Evolutionary conservation across 2,113 vertebrate genomes (phyloP), one percentile per base, ranked within the genome.

Genomic region (Meriones unguiculatus): DNA sequence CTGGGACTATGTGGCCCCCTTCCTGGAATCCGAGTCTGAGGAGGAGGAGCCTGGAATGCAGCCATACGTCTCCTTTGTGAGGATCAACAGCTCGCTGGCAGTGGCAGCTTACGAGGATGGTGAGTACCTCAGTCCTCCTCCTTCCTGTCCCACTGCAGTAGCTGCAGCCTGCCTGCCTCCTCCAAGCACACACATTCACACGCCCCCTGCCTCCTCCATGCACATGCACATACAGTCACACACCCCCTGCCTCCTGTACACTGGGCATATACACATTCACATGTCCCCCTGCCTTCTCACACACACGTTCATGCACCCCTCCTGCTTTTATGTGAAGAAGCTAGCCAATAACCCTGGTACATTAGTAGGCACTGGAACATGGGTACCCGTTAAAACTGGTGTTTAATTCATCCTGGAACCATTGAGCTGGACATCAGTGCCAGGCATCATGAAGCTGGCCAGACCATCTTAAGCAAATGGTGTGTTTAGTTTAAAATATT

Each of bases 21-120:
- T 98, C 98, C 98, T 99, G 97, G 99, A 99, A 96, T 88, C 99
- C 0, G 97, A 98, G 94, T 96, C 98, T 0, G 98, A 98, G 94
- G 94, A 97, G 88, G 96, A 97, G 0, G 98, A 98, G 96, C 98
- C 98, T 91, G 98, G 98, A 73, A 98, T 98, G 22, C 98, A 97
- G 95, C 99, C 99, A 84, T 98, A 98, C 30, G 99, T 99, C 95
- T 98, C 98, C 95, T 99, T 99, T 94, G 99, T 99, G 96, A 99
- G 98, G 98, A 99, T 99, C 97, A 99, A 99, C 98, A 97, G 98
- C 97, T 98, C 98, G 1, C 98, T 99, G 98, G 99, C 99, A 28
- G 99, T 98, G 12, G 99, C 99, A 0, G 99, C 99, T 35, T 99
- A 99, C 12, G 99, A 99, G 97, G 99, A 99, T 1, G 99, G 99